Conservation (phyloP, 2,888 invertebrate genomes). For the Cryptus armator region DNA sequence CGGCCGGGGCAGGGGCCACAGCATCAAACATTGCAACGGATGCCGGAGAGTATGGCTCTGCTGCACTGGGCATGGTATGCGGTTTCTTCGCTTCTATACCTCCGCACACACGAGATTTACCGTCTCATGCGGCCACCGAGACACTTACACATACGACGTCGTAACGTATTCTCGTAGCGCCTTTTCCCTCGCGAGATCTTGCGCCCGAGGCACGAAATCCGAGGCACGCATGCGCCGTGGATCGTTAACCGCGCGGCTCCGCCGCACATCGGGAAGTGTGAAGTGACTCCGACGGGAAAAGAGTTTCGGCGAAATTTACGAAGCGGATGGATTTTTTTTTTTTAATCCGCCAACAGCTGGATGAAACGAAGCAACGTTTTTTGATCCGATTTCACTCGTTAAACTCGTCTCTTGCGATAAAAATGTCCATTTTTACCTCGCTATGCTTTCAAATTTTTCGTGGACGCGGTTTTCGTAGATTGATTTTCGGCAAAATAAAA, state of each 20-base stretch:
- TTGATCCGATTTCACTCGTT: no score
- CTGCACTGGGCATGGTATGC: conserved; percentile 70
- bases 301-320: background rate
- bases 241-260: conserved; percentile 40
- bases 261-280: conserved; percentile 36
- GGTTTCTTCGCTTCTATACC: conserved; percentile 60
- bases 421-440: no score
- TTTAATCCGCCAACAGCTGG: background rate
- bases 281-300: conserved; percentile 42
- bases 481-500: no score
- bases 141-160: background rate
- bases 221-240: conserved; percentile 52
- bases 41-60: background rate
- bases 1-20: conserved; percentile 28
- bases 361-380: background rate
- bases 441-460: no score
- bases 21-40: conserved; percentile 31
- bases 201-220: conserved; percentile 44
- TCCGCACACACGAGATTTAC: conserved; percentile 17
- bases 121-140: background rate
- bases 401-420: no score
- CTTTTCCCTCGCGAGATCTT: conserved; percentile 42
- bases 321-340: background rate
- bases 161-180: conserved; percentile 5
- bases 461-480: no score